These are phyloP conservation scores for Siphamia tubifer DNA, from an alignment of 2,113 vertebrate genomes.

Conservation along the genomic window DNA sequence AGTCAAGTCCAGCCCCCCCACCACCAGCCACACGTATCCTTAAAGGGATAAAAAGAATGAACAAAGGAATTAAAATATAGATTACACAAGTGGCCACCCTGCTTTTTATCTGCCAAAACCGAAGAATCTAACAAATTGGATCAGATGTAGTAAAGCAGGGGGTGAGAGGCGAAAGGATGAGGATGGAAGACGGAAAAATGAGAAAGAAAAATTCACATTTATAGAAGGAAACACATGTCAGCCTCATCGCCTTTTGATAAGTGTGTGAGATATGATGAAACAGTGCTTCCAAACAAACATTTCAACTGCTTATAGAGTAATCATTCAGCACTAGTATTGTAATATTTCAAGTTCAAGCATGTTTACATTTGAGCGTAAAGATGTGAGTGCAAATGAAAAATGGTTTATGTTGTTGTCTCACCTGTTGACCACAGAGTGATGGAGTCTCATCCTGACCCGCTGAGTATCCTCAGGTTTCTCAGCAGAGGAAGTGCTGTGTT, in stretches of 20 bases:
- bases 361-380: background rate
- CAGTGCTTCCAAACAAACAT: background rate
- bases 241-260: background rate
- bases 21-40: constrained; percentile 27
- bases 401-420: constrained; percentile 22
- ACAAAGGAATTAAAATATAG: constrained; percentile 76
- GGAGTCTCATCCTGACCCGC: background rate
- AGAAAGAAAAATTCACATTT: background rate
- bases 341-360: constrained; percentile 44
- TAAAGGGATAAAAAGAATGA: constrained; percentile 68
- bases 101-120: constrained; percentile 58
- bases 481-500: background rate
- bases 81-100: constrained; percentile 67
- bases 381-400: background rate
- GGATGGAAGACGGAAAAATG: background rate
- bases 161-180: constrained; percentile 7
- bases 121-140: constrained; percentile 73
- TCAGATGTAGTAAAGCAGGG: constrained; percentile 46
- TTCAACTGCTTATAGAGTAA: background rate
- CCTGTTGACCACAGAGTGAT: constrained; percentile 22
- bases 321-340: background rate
- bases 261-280: background rate
- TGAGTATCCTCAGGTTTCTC: constrained; percentile 1
- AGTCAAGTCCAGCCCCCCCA: constrained; percentile 3
- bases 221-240: background rate